Evolutionary conservation across 2,797 vertebrate species (phyloP).

Genomic region (Darevskia mixta): DNA sequence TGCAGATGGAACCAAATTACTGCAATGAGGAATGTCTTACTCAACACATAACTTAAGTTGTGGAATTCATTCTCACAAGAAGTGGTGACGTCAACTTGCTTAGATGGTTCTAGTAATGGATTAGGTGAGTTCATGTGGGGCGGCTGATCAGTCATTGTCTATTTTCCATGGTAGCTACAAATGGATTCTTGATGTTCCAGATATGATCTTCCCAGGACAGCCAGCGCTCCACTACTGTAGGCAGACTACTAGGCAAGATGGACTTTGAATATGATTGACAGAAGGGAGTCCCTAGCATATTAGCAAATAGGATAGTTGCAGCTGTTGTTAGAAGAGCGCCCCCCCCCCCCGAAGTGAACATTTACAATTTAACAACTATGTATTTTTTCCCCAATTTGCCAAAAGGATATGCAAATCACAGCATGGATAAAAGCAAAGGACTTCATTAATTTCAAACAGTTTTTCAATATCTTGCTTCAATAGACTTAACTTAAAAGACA

Average conservation of each 20-base stretch:
- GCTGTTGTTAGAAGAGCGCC: conserved; percentile 20
- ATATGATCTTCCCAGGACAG: not conserved
- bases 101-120: too few relatives aligned
- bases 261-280: not conserved
- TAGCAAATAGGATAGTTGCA: not conserved
- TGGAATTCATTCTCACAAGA: too few relatives aligned
- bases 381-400: conserved; percentile 49
- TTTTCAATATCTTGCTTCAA: conserved; percentile 44
- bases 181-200: not conserved
- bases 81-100: too few relatives aligned
- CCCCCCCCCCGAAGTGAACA: conserved; percentile 40
- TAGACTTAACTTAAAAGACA: conserved; percentile 30
- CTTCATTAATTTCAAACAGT: conserved; percentile 56
- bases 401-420: conserved; percentile 49
- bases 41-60: too few relatives aligned
- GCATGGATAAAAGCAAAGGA: conserved; percentile 36
- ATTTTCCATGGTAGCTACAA: not conserved
- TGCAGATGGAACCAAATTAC: too few relatives aligned
- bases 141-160: too few relatives aligned
- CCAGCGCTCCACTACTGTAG: not conserved
- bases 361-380: not conserved
- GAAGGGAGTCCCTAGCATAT: not conserved
- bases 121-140: too few relatives aligned
- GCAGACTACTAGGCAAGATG: not conserved
- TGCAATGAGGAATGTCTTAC: too few relatives aligned